Conservation (phyloP, 2,797 vertebrate genomes). For the Hippoglossus hippoglossus region DNA sequence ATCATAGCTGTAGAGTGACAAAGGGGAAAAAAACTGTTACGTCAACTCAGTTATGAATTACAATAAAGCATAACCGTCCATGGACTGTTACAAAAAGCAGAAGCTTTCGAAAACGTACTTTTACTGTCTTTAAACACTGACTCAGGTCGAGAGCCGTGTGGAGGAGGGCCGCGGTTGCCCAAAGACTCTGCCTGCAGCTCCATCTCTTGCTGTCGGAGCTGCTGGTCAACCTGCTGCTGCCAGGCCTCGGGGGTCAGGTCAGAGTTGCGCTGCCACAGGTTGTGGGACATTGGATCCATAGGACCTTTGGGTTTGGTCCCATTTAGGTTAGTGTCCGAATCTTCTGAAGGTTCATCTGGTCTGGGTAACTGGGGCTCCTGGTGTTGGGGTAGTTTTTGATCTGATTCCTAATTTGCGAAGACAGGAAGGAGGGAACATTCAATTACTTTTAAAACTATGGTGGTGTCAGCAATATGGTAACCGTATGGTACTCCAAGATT, state of each 20-base stretch:
- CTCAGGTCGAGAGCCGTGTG: constrained; percentile 56
- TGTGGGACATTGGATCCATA: constrained; percentile 57
- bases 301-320: constrained; percentile 57
- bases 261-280: constrained; percentile 83
- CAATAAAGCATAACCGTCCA: neutral
- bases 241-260: constrained; percentile 86
- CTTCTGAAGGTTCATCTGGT: constrained; percentile 62
- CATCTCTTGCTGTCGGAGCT: constrained; percentile 76
- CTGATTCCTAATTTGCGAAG: constrained; percentile 64
- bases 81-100: neutral
- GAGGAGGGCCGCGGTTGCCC: constrained; percentile 65
- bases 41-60: neutral
- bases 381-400: constrained; percentile 64
- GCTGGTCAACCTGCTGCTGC: constrained; percentile 87
- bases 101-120: constrained; percentile 70
- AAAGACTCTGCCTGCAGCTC: constrained; percentile 78
- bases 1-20: constrained; percentile 88
- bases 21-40: constrained; percentile 9
- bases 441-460: neutral
- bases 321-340: constrained; percentile 55
- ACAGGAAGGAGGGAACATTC: neutral
- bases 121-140: constrained; percentile 86
- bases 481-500: neutral
- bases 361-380: constrained; percentile 72
- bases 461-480: neutral